A percentile compares a stretch with the other conserved stretches of the same genome.
These are phyloP conservation scores for Campopleginae sp. DNA, from an alignment of 2,888 invertebrate species.

Conservation along the genomic window DNA sequence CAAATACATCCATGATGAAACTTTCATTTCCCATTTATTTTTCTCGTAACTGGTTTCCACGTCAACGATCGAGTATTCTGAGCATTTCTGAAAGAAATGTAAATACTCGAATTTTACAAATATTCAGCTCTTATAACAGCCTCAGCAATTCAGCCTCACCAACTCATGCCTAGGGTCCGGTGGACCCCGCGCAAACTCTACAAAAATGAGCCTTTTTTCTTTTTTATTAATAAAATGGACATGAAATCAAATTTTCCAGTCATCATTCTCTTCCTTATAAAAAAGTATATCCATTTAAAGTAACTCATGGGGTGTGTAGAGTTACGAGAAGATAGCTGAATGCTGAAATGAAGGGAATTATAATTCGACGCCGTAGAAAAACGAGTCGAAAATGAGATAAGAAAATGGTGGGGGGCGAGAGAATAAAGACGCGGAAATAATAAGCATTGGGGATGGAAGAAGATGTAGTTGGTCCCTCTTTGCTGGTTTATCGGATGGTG, in stretches of 20 bases:
- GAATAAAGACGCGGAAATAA: slow-evolving; percentile 24
- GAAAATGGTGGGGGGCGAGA: slow-evolving; percentile 1
- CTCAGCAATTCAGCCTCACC: no score
- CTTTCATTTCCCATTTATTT: not conserved
- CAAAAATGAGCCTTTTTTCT: no score
- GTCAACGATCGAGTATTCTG: not conserved
- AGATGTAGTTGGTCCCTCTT: slow-evolving; percentile 38
- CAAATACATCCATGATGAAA: slow-evolving; percentile 11
- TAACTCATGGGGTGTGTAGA: no score
- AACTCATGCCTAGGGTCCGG: not conserved
- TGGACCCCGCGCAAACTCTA: no score
- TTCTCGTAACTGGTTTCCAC: not conserved
- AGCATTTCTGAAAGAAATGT: not conserved
- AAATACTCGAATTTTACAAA: not conserved
- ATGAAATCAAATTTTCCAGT: no score
- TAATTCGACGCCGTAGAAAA: not conserved
- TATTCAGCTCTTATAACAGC: no score
- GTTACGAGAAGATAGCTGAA: not conserved
- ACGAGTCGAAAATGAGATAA: slow-evolving; percentile 2
- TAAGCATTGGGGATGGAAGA: slow-evolving; percentile 42
- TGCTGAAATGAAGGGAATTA: not conserved
- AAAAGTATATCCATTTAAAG: no score
- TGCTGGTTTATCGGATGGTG: slow-evolving; percentile 35
- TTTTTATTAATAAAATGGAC: no score
- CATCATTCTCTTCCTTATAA: no score